Evolutionary conservation across 1,140 invertebrate species (phyloP).

Genomic region (Procambarus virginalis): DNA sequence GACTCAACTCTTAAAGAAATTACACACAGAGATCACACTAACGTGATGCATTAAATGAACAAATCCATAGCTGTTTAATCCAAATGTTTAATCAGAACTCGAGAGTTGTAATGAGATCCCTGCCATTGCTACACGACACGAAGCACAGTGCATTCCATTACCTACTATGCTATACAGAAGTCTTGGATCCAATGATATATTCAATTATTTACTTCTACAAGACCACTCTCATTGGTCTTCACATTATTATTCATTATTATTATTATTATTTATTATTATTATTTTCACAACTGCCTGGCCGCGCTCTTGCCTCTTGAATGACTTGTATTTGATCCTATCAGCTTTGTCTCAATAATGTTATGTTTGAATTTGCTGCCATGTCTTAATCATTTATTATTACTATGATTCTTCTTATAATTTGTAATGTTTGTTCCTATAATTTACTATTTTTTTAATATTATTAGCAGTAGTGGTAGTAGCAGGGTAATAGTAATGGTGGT

Average conservation of each 20-base stretch:
- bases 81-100: no score
- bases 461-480: no score
- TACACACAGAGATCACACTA: no score
- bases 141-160: not conserved
- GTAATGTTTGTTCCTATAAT: no score
- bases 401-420: not conserved
- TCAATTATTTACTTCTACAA: not conserved
- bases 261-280: constrained; percentile 12
- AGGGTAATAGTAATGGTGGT: no score
- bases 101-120: not conserved
- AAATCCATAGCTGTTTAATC: no score
- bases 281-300: not conserved
- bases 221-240: constrained; percentile 1
- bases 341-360: not conserved
- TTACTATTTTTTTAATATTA: no score
- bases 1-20: no score
- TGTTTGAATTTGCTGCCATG: not conserved
- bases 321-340: not conserved
- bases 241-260: constrained; percentile 37
- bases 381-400: not conserved
- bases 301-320: constrained; percentile 16
- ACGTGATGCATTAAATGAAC: no score
- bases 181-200: not conserved
- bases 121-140: not conserved
- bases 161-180: not conserved